phyloP scores from a whole-genome alignment of 1,140 invertebrate species.

The Bradynema listronoti region DNA sequence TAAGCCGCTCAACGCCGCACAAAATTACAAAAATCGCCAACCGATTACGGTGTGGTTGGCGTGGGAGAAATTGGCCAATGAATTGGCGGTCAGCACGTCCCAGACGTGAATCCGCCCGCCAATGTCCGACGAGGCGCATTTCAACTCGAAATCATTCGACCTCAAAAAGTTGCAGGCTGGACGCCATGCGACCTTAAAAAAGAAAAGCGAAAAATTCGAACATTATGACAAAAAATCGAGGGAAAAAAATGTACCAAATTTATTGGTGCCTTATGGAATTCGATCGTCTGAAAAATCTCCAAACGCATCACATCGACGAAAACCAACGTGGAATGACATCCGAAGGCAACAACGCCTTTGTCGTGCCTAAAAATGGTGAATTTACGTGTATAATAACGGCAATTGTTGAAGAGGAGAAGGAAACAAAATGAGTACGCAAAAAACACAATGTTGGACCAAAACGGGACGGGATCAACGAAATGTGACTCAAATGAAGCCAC shows the following conservation, averaged over 20 bases:
- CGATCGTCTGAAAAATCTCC: slow-evolving; percentile 39
- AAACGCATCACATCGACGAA: slow-evolving; percentile 32
- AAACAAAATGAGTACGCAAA: too few relatives aligned
- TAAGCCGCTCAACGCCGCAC: too few relatives aligned
- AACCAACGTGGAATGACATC: slow-evolving; percentile 25
- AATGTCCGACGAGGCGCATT: slow-evolving; percentile 36
- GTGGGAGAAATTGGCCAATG: slow-evolving; percentile 14
- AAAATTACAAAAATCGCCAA: too few relatives aligned
- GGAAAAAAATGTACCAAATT: slow-evolving; percentile 31
- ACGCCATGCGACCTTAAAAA: slow-evolving; percentile 13
- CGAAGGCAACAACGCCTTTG: slow-evolving; percentile 32
- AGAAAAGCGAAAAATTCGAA: slow-evolving; percentile 23
- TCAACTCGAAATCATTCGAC: slow-evolving; percentile 10
- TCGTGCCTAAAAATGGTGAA: slow-evolving; percentile 29
- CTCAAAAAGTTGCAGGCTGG: slow-evolving; percentile 11
- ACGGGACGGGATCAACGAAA: too few relatives aligned
- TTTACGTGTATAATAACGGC: too few relatives aligned
- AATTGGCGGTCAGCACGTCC: slow-evolving; percentile 24
- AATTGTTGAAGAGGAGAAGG: too few relatives aligned
- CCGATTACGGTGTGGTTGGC: slow-evolving; percentile 19
- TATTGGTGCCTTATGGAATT: slow-evolving; percentile 33
- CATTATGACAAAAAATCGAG: background rate
- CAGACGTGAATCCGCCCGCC: slow-evolving; percentile 28
- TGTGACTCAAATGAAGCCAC: too few relatives aligned
- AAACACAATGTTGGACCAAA: too few relatives aligned